Base-by-base conservation (phyloP, 2,113 vertebrate species). In the Nestor notabilis region DNA sequence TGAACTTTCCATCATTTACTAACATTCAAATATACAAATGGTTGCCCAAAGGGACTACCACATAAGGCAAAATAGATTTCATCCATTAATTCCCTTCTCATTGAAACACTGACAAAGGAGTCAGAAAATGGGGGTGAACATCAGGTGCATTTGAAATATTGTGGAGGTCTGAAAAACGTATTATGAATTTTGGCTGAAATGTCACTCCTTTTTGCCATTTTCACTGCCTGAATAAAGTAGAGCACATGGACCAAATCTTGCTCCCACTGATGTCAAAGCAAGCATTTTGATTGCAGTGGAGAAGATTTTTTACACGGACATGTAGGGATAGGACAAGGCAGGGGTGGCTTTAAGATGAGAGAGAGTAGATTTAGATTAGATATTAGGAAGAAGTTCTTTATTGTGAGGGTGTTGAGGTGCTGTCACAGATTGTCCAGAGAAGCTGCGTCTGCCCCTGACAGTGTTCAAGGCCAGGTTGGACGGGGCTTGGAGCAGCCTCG, bases 1-100 rank as follows among this genome's bases (percentile, higher is more conserved):
- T 76, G 83, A 95, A 83, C 46, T 90, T 95, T 82, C 19, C 27
- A 86, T 93, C 83, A 87, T 94, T 93, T 96, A 92, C 92, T 95
- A 96, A 89, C 83, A 79, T 79, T 90, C 50, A 71, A 78, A 65
- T 19, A 20, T 61, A 76, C 47, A 93, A 93, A 71, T 2, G 4
- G 55, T 69, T 83, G 23, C 39, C 72, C 90, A 94, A 81, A 90
- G 65, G 37, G 35, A 47, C 60, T 44, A 60, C 43, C 35, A 65
- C 60, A 84, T 29, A 64, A 9, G 27, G 31, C 49, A 86, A 93
- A 86, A 83, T 28, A 64, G 37, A 66, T 86, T 76, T 83, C 31
- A 77, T 55, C 49, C 47, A 35, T 46, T 88, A 83, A 85, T 77
- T 18, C 27, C 5, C 10, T 92, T 92, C 84, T 72, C 41, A 33